These are phyloP conservation scores for Scaptomyza graminum DNA, from an alignment of 1,140 invertebrate species.

Conservation along the genomic window DNA sequence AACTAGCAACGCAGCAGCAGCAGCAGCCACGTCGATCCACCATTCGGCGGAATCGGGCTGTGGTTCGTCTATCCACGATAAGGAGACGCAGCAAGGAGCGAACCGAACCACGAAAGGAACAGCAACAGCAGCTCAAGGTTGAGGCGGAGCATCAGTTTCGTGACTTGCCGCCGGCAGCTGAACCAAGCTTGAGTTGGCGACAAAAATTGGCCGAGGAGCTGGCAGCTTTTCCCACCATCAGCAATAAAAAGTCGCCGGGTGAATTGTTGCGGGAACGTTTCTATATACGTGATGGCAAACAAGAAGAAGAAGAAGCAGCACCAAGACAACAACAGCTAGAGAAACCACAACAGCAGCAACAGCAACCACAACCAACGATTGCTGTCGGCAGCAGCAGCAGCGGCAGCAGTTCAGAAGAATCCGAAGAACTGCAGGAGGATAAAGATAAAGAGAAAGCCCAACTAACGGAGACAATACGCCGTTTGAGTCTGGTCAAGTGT, in stretches of 20 bases:
- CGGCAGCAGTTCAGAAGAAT: slow-evolving; percentile 12
- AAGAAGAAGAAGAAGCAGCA: slow-evolving; percentile 50
- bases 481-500: slow-evolving; percentile 78
- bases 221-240: slow-evolving; percentile 59
- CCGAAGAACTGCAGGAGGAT: slow-evolving; percentile 21
- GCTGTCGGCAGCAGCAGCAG: slow-evolving; percentile 4
- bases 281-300: slow-evolving; percentile 87
- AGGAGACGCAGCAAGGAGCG: slow-evolving; percentile 85
- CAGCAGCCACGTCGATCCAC: slow-evolving; percentile 84
- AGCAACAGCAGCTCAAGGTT: slow-evolving; percentile 52
- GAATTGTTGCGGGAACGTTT: slow-evolving; percentile 91
- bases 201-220: slow-evolving; percentile 86
- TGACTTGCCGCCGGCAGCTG: slow-evolving; percentile 61
- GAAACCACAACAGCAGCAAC: slow-evolving; percentile 1
- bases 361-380: not conserved
- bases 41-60: slow-evolving; percentile 88
- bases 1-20: slow-evolving; percentile 5
- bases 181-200: slow-evolving; percentile 85
- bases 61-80: slow-evolving; percentile 88
- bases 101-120: slow-evolving; percentile 10
- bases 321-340: slow-evolving; percentile 6
- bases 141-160: slow-evolving; percentile 61
- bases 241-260: slow-evolving; percentile 87
- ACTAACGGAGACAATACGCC: slow-evolving; percentile 60
- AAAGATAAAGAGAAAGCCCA: slow-evolving; percentile 40